Base-by-base conservation (phyloP, 2,888 invertebrate genomes). In the Didymodactylos carnosus region DNA sequence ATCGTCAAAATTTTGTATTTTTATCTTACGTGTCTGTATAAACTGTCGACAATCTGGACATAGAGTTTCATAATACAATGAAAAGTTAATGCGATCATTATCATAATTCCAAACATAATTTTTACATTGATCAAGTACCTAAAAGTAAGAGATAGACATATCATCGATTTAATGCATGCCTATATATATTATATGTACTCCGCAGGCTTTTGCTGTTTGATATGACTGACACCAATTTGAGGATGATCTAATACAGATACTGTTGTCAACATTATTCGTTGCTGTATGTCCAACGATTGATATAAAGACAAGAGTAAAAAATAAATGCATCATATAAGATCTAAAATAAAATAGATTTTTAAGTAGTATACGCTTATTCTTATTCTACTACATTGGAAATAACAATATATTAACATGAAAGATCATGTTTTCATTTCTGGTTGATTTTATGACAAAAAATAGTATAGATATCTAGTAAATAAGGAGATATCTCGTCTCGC, bases 1-100 rank as follows among this genome's bases (percentile, higher is more conserved):
- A n/a, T n/a, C n/a, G n/a, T n/a, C n/a, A n/a, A n/a, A n/a, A n/a
- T n/a, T n/a, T n/a, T n/a, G n/a, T n/a, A n/a, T n/a, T n/a, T n/a
- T n/a, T n/a, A n/a, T n/a, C n/a, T n/a, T n/a, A n/a, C n/a, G 80
- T 3, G 25, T 39, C 3, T 39, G 49, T 53, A 81, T 78, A 77
- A 82, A 82, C 3, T 76, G 27, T 69, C 78, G 77, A 76, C 82
- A 82, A 76, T 79, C 81, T 13, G 82, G 82, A 76, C 83, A 83
- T 69, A 82, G 75, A 0, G 80, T 79, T 77, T 83, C 83, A 73
- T 79, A 81, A 76, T 82, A 83, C 70, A 83, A 76, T 3, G 79
- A 78, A 29, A 83, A 76, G 39, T 79, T 76, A 13, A 82, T 81
- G 0, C 51, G 40, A 35, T 53, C 62, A 71, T 51, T 43, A 6